phyloP scores from a whole-genome alignment of 1,140 invertebrate genomes.

The Drepana arcuata region DNA sequence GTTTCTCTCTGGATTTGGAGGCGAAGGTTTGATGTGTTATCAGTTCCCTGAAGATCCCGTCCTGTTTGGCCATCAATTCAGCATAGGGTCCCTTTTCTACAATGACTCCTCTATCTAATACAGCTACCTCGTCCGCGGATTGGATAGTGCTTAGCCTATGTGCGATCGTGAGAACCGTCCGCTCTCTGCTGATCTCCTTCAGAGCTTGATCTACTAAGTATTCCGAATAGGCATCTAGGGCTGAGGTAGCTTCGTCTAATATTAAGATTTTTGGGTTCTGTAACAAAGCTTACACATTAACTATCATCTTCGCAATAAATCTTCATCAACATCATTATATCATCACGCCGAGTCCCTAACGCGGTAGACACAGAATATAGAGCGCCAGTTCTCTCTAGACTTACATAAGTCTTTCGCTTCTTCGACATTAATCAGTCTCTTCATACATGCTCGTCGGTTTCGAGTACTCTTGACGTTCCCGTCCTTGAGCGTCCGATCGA shows the following conservation, averaged over 20 bases:
- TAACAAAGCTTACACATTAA: too few species aligned
- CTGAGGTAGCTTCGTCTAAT: slow-evolving; percentile 93
- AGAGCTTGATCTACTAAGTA: slow-evolving; percentile 89
- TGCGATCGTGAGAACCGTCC: slow-evolving; percentile 94
- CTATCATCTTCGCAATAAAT: too few species aligned
- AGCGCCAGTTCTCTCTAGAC: too few species aligned
- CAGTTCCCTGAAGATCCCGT: slow-evolving; percentile 50
- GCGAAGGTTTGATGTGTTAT: slow-evolving; percentile 51
- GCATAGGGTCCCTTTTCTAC: slow-evolving; percentile 87
- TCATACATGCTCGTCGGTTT: too few species aligned
- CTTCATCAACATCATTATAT: too few species aligned
- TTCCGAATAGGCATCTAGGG: slow-evolving; percentile 93
- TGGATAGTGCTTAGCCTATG: slow-evolving; percentile 94
- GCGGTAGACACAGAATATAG: too few species aligned
- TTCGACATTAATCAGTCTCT: too few species aligned
- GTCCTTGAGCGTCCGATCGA: too few species aligned
- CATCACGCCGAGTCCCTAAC: too few species aligned
- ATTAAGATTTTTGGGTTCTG: slow-evolving; percentile 88
- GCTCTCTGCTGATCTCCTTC: slow-evolving; percentile 82
- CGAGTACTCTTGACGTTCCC: too few species aligned
- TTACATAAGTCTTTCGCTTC: too few species aligned
- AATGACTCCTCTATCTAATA: slow-evolving; percentile 86
- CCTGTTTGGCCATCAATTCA: slow-evolving; percentile 46
- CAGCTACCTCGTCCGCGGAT: slow-evolving; percentile 92
- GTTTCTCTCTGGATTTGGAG: slow-evolving; percentile 26